Evolutionary conservation across 2,797 vertebrate genomes (phyloP).

Genomic region (Vespertilio murinus): DNA sequence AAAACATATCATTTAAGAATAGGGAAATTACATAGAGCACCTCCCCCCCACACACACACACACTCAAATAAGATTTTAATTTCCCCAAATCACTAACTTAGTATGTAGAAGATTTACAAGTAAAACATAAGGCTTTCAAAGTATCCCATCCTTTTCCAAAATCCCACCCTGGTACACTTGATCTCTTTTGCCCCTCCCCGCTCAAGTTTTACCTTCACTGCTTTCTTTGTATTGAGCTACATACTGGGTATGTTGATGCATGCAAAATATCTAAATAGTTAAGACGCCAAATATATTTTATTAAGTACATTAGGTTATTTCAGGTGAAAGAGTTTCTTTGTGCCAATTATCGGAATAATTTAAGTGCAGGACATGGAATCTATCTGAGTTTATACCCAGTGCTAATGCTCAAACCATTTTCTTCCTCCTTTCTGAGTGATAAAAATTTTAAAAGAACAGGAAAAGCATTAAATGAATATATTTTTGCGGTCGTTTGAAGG

Average conservation of each 20-base stretch:
- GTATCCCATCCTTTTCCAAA: neutral
- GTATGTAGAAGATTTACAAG: neutral
- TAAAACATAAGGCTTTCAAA: neutral
- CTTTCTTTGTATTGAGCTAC: neutral
- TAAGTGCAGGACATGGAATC: constrained; percentile 41
- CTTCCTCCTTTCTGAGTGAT: constrained; percentile 77
- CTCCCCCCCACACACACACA: neutral
- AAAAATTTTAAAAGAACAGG: constrained; percentile 81
- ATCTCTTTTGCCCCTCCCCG: neutral
- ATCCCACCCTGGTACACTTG: neutral
- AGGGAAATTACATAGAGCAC: neutral
- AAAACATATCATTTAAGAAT: neutral
- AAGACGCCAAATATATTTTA: constrained; percentile 21
- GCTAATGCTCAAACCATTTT: constrained; percentile 72
- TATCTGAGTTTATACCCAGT: constrained; percentile 69
- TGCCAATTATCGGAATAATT: constrained; percentile 69
- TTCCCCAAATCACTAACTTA: neutral
- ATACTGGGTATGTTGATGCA: neutral
- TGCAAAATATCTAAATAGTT: neutral
- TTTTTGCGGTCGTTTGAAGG: constrained; percentile 83
- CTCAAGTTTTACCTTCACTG: neutral
- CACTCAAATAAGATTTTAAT: neutral
- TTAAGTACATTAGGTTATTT: constrained; percentile 7
- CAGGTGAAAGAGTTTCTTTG: constrained; percentile 55
- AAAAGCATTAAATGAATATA: constrained; percentile 81